Evolutionary conservation across 2,113 vertebrate genomes (phyloP), one percentile per base, ranked within the genome.

Genomic region (Heloderma charlesbogerti): DNA sequence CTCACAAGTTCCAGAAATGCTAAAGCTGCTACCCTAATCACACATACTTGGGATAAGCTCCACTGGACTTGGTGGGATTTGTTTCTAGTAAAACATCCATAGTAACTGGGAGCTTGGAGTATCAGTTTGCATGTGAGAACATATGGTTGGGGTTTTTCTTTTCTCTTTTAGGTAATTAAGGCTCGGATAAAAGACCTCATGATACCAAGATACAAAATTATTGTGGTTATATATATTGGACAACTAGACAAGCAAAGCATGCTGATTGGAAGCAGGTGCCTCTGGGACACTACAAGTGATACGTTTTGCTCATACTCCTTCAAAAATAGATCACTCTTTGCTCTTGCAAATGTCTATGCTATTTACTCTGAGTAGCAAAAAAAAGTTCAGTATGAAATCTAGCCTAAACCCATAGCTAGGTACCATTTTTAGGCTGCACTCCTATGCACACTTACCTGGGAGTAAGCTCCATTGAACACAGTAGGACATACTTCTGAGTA

Each of bases 261-360:
- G 95, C 96, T 97, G 1, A 95, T 98, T 0, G 97, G 97, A 84
- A 99, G 98, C 97, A 97, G 98, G 81, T 99, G 98, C 93, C 97
- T 99, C 87, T 99, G 99, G 99, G 98, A 99, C 15, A 95, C 97
- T 0, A 54, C 91, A 0, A 98, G 84, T 0, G 99, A 99, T 87
- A 98, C 95, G 0, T 98, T 98, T 29, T 96, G 98, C 0, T 98
- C 98, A 0, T 97, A 97, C 1, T 92, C 95, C 16, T 98, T 99
- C 96, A 97, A 97, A 95, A 99, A 99, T 95, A 90, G 94, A 84
- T 99, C 98, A 0, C 97, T 99, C 8, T 99, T 98, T 48, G 98
- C 98, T 9, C 93, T 98, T 43, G 98, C 98, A 31, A 98, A 93
- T 29, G 98, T 99, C 93, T 99, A 97, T 0, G 98, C 96, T 0